Conservation (phyloP, 2,888 invertebrate genomes). For the Cephalotes varians region DNA sequence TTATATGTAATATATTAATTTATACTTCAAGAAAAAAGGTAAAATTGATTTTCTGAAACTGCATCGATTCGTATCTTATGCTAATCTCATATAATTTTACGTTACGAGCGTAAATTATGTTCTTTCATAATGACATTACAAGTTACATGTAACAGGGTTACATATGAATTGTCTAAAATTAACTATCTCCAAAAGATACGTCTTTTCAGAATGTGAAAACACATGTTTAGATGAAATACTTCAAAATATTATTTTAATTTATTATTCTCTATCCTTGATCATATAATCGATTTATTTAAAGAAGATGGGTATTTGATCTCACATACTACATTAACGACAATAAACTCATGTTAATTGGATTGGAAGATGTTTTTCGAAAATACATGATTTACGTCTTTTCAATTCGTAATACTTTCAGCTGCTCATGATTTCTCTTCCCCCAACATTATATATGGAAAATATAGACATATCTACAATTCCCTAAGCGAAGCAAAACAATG, state of each 20-base stretch:
- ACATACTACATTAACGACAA: not conserved
- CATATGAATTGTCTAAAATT: constrained; percentile 14
- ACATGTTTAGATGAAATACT: not conserved
- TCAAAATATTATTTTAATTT: constrained; percentile 5
- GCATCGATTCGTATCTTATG: not conserved
- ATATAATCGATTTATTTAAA: not conserved
- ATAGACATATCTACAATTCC: not conserved
- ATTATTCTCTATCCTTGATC: not conserved
- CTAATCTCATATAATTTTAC: not conserved
- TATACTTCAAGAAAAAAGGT: constrained; percentile 15
- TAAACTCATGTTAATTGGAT: not conserved
- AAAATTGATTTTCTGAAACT: constrained; percentile 11
- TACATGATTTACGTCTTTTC: not conserved
- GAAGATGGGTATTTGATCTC: not conserved
- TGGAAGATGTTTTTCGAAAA: constrained; percentile 6
- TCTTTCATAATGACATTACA: not conserved
- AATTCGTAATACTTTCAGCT: not conserved
- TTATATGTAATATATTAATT: constrained; percentile 26
- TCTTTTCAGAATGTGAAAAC: constrained; percentile 1
- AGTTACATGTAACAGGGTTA: not conserved
- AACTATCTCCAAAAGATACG: constrained; percentile 10
- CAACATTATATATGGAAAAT: constrained; percentile 8
- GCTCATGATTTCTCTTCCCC: not conserved
- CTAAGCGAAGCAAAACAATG: not conserved
- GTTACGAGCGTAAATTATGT: not conserved